Evolutionary conservation across 2,113 vertebrate genomes (phyloP), one percentile per base, ranked within the genome.

Genomic region (Leucoraja erinaceus): DNA sequence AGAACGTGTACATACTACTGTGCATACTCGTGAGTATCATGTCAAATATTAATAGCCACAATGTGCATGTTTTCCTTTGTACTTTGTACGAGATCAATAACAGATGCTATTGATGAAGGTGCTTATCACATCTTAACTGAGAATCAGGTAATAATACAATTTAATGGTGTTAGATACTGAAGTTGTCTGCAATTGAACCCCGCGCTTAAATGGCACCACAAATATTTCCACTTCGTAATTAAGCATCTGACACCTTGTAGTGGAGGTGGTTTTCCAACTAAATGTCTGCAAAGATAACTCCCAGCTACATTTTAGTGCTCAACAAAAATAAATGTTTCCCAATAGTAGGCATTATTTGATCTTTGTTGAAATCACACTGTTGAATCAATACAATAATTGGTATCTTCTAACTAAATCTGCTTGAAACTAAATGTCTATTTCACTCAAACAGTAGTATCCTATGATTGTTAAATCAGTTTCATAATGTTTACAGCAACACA

Each of bases 401-500:
- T 63, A 90, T 47, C 33, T 70, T 70, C 88, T 38, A 8, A 22
- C 88, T 47, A 70, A 38, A 68, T 70, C 22, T 47, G 38, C 70
- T 18, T 18, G 16, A 70, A 38, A 25, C 20, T 63, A 90, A 38
- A 90, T 5, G 66, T 31, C 63, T 38, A 90, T 70, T 90, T 38
- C 63, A 33, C 61, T 70, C 63, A 68, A 38, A 70, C 9, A 70
- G 88, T 16, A 59, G 56, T 59, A 56, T 61, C 63, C 9, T 68
- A 90, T 38, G n/a, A 68, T 38, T 68, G 38, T 68, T 9, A 90
- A 90, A 70, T 90, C 33, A 90, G 33, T 70, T 90, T 70, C 31
- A 90, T 66, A 38, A 90, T 12, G 31, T 63, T 20, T 90, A 70
- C 88, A 70, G 63, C 31, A 70, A 33, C 12, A 70, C 25, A 47